These are phyloP conservation scores for Neodontobutis hainanensis DNA, from an alignment of 2,113 vertebrate species.

Conservation along the genomic window DNA sequence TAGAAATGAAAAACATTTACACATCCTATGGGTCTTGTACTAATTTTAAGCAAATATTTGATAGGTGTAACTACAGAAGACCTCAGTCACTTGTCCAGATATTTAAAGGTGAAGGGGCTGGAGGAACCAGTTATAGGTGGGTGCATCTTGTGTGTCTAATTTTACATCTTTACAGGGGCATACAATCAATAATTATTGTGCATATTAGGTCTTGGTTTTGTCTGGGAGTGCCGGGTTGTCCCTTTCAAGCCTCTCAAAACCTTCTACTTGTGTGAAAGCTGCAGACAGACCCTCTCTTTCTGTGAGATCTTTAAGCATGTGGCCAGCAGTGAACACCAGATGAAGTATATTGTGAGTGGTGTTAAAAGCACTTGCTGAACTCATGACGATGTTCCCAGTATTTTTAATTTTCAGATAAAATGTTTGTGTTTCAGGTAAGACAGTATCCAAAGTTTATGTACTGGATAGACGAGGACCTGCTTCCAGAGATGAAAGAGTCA, in stretches of 20 bases:
- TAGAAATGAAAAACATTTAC: constrained; percentile 4
- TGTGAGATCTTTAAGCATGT: constrained; percentile 46
- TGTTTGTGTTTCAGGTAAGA: constrained; percentile 32
- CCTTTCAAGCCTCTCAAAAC: neutral
- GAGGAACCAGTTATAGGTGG: constrained; percentile 46
- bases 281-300: constrained; percentile 1
- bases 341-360: constrained; percentile 42
- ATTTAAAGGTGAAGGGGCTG: constrained; percentile 15
- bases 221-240: constrained; percentile 55
- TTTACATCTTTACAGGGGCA: neutral
- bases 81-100: constrained; percentile 33
- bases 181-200: neutral
- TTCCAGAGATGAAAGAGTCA: neutral
- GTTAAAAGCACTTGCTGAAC: neutral
- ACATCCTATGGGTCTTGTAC: neutral
- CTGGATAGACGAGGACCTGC: constrained; percentile 13
- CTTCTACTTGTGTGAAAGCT: constrained; percentile 68
- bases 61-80: constrained; percentile 21
- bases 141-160: constrained; percentile 7
- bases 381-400: neutral
- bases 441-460: neutral
- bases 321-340: constrained; percentile 22
- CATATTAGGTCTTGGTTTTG: constrained; percentile 44
- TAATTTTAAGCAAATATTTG: constrained; percentile 6
- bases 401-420: neutral